phyloP scores from a whole-genome alignment of 2,113 vertebrate genomes.

The Ceyx melanurus region DNA sequence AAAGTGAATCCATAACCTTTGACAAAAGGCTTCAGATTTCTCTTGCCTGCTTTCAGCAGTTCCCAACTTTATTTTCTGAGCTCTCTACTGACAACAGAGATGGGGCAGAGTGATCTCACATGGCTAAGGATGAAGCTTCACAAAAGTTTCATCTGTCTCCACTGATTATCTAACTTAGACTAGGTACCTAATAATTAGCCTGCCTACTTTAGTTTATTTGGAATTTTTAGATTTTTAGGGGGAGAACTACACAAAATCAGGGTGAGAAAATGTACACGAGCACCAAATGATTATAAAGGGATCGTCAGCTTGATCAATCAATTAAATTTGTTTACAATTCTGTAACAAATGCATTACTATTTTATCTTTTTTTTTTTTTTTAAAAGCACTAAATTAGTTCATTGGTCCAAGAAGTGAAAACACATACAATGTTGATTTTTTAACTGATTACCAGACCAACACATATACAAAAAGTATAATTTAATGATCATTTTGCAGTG shows the following conservation, averaged over 20 bases:
- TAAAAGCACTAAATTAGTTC: neutral
- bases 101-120: neutral
- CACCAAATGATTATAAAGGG: neutral
- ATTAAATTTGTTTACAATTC: neutral
- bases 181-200: neutral
- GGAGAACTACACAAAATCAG: neutral
- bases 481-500: constrained; percentile 36
- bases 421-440: constrained; percentile 7
- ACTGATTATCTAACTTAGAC: neutral
- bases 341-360: neutral
- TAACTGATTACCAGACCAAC: constrained; percentile 57
- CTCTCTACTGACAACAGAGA: neutral
- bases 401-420: constrained; percentile 39
- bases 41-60: neutral
- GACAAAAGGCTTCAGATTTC: neutral
- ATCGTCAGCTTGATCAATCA: neutral
- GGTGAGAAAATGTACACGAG: neutral
- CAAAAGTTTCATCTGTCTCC: neutral
- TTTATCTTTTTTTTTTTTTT: neutral
- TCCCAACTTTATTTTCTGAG: neutral
- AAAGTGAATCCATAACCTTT: neutral
- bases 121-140: neutral
- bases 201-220: neutral
- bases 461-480: constrained; percentile 64
- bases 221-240: neutral